Base-by-base conservation (phyloP, 2,888 invertebrate genomes). In the Latheticus oryzae region DNA sequence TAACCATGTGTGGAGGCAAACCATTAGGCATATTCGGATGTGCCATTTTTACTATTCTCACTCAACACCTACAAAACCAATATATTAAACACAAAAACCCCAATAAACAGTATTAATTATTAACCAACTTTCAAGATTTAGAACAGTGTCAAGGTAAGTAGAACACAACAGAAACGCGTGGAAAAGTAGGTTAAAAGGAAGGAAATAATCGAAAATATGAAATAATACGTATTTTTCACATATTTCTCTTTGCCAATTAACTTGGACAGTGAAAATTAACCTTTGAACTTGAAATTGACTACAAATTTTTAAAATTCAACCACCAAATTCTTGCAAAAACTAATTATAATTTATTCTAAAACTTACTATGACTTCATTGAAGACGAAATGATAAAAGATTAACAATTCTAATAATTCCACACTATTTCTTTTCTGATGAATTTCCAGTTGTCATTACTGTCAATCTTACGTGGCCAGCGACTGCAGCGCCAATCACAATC, bases 381-480 rank as follows among this genome's bases (percentile, higher is more conserved):
- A 30, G 12, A 13, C 5, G 11, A 19, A 11, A 16, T 13, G 12
- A 8, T 24, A 9, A 37, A 17, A n/a, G 21, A 28, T 28, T 30
- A 30, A 5, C 19, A 37, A 40, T 50, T 42, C 33, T 40, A 33
- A 21, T 33, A 40, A 38, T 56, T 58, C 16, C 5, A 56, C 24
- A 35, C 42, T 16, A 43, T 47, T 53, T 43, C 47, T 32, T 30
- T 19, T 16, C 42, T 35, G 40, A 5, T 19, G 35, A 66, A 69
- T 69, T 70, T 62, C 51, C 42, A 70, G 72, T 73, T 74, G 76
- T 76, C 75, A 75, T 67, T 51, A 30, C 15, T 75, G 75, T 74
- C 75, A 75, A 72, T 71, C 75, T 74, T 76, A 76, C 76, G 76
- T 76, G 76, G 76, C 76, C 66, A 68, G n/a, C 64, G 63, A 66